Evolutionary conservation across 2,113 vertebrate genomes (phyloP).

Genomic region (Sceloporus undulatus): DNA sequence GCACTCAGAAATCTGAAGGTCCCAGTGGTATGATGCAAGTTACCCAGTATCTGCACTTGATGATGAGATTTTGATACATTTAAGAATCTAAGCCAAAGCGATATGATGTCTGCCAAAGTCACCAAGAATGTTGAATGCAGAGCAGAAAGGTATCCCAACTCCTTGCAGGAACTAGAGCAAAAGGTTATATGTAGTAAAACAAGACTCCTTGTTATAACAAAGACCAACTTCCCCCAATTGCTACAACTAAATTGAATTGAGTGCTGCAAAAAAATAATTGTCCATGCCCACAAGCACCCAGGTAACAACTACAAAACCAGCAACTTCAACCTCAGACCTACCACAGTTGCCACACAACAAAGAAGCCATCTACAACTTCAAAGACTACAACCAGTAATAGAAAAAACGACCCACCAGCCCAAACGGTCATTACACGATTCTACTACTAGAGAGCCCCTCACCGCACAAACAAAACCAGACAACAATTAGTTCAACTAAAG

Average conservation of each 20-base stretch:
- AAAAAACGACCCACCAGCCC: background rate
- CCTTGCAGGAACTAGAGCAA: constrained; percentile 60
- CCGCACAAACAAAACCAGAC: background rate
- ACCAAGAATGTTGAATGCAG: constrained; percentile 74
- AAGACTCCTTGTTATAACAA: constrained; percentile 76
- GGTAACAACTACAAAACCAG: rapidly evolving
- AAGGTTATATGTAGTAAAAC: constrained; percentile 59
- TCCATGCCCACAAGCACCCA: rapidly evolving
- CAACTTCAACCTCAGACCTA: background rate
- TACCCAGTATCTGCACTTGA: constrained; percentile 61
- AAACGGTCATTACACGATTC: background rate
- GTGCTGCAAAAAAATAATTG: constrained; percentile 58
- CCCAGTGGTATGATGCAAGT: constrained; percentile 76
- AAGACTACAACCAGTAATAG: background rate
- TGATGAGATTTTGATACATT: constrained; percentile 79
- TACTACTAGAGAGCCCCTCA: background rate
- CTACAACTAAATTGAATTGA: constrained; percentile 73
- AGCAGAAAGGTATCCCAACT: constrained; percentile 60
- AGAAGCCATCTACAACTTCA: background rate
- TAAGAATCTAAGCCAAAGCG: constrained; percentile 72
- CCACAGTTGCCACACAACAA: rapidly evolving
- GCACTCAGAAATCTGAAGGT: constrained; percentile 76
- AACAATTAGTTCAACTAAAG: background rate
- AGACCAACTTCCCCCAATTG: constrained; percentile 73
- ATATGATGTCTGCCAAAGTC: constrained; percentile 48